phyloP scores from a whole-genome alignment of 2,888 invertebrate genomes.

The Papilio elwesi region DNA sequence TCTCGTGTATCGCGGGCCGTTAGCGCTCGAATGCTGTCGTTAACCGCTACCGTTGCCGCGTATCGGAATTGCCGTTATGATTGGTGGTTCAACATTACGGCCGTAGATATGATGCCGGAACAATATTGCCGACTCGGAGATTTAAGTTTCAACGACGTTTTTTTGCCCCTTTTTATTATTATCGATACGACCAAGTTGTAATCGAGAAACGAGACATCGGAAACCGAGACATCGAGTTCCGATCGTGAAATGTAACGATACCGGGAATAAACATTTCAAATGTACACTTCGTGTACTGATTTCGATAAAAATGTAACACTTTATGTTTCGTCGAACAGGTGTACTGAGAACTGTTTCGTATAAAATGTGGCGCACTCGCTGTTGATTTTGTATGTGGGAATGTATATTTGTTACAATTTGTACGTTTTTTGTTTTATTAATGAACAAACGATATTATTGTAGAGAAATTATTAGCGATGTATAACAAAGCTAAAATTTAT shows the following conservation, averaged over 20 bases:
- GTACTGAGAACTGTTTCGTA: background rate
- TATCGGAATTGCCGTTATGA: constrained; percentile 75
- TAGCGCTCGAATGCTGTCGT: constrained; percentile 63
- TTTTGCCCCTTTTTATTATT: constrained; percentile 29
- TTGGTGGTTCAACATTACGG: constrained; percentile 63
- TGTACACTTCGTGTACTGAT: constrained; percentile 14
- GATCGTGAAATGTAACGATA: constrained; percentile 31
- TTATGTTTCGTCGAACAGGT: constrained; percentile 10
- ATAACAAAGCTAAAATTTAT: no score
- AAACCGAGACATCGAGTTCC: constrained; percentile 18
- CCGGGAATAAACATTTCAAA: constrained; percentile 15
- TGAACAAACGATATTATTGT: no score
- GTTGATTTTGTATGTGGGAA: background rate
- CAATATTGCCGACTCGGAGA: constrained; percentile 50
- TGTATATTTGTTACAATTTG: no score
- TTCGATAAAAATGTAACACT: constrained; percentile 21
- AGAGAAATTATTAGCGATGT: no score
- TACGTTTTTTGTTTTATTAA: no score
- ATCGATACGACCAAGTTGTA: constrained; percentile 27
- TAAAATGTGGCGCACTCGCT: background rate
- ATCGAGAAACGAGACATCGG: constrained; percentile 7
- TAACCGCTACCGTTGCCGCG: constrained; percentile 59
- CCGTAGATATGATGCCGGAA: constrained; percentile 50
- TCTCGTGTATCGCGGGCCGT: constrained; percentile 60
- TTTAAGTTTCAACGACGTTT: constrained; percentile 40